Evolutionary conservation across 2,113 vertebrate species (phyloP).

Genomic region (Polyodon spathula): DNA sequence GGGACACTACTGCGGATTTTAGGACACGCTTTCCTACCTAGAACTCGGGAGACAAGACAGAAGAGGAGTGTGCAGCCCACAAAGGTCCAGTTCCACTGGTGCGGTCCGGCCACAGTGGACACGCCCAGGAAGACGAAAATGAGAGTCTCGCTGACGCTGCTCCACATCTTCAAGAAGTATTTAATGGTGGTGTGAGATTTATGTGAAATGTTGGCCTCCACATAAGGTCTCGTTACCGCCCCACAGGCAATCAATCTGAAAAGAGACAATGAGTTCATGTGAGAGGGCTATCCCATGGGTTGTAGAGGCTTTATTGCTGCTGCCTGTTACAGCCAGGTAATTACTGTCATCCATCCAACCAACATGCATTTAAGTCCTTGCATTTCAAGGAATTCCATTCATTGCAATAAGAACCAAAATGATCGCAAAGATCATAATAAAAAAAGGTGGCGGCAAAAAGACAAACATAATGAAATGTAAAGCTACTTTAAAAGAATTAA

Average conservation of each 20-base stretch:
- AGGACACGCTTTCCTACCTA: slow-evolving; percentile 77
- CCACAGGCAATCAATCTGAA: slow-evolving; percentile 83
- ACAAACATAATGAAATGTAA: too few species aligned
- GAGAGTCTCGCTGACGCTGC: slow-evolving; percentile 92
- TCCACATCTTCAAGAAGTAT: slow-evolving; percentile 98
- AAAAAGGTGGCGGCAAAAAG: too few species aligned
- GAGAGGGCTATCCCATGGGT: too few species aligned
- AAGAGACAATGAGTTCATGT: slow-evolving; percentile 8
- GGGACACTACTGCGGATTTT: too few species aligned
- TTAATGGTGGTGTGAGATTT: slow-evolving; percentile 98
- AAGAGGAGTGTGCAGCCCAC: slow-evolving; percentile 80
- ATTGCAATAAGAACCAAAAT: too few species aligned
- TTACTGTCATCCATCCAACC: too few species aligned
- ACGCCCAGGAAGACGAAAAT: slow-evolving; percentile 97
- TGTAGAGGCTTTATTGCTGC: too few species aligned
- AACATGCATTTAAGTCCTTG: too few species aligned
- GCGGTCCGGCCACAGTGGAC: slow-evolving; percentile 82
- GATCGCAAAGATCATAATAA: too few species aligned
- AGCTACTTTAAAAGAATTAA: too few species aligned
- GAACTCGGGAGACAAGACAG: slow-evolving; percentile 81
- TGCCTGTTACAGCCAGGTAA: too few species aligned
- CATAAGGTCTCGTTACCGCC: slow-evolving; percentile 85
- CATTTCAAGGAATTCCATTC: too few species aligned
- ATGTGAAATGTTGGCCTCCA: slow-evolving; percentile 97
- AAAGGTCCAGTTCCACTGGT: slow-evolving; percentile 91